phyloP scores from a whole-genome alignment of 2,888 invertebrate genomes.

The Ichneumoninae sp. region DNA sequence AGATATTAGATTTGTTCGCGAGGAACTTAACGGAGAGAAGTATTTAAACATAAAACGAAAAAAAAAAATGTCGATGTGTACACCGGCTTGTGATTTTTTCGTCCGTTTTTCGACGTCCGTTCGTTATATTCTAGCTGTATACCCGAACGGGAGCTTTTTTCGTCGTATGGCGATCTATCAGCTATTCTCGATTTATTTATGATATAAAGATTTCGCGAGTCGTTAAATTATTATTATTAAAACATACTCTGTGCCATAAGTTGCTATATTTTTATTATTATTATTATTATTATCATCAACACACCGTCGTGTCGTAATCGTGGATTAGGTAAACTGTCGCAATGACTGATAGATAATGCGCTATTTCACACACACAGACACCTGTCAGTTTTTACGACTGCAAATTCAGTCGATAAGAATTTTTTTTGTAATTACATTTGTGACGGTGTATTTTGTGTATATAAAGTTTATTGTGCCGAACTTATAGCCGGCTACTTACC shows the following conservation, averaged over 20 bases:
- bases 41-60: slow-evolving; percentile 28
- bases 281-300: slow-evolving; percentile 63
- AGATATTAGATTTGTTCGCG: slow-evolving; percentile 47
- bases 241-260: slow-evolving; percentile 79
- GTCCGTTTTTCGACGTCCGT: slow-evolving; percentile 56
- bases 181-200: slow-evolving; percentile 56
- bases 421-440: slow-evolving; percentile 77
- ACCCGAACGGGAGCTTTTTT: slow-evolving; percentile 24
- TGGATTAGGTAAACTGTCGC: slow-evolving; percentile 23
- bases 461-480: slow-evolving; percentile 72
- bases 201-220: slow-evolving; percentile 59
- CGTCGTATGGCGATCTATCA: slow-evolving; percentile 49
- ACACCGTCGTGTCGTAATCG: slow-evolving; percentile 15
- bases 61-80: slow-evolving; percentile 47
- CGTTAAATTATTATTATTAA: slow-evolving; percentile 65
- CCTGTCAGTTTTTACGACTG: slow-evolving; percentile 10
- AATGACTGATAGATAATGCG: slow-evolving; percentile 33
- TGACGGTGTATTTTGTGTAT: slow-evolving; percentile 72
- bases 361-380: slow-evolving; percentile 2
- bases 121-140: slow-evolving; percentile 43
- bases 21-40: slow-evolving; percentile 38
- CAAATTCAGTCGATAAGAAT: slow-evolving; percentile 22
- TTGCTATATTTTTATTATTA: slow-evolving; percentile 73
- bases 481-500: slow-evolving; percentile 30
- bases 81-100: slow-evolving; percentile 63